Evolutionary conservation across 2,113 vertebrate genomes (phyloP), one percentile per base, ranked within the genome.

Genomic region (Mirounga angustirostris): DNA sequence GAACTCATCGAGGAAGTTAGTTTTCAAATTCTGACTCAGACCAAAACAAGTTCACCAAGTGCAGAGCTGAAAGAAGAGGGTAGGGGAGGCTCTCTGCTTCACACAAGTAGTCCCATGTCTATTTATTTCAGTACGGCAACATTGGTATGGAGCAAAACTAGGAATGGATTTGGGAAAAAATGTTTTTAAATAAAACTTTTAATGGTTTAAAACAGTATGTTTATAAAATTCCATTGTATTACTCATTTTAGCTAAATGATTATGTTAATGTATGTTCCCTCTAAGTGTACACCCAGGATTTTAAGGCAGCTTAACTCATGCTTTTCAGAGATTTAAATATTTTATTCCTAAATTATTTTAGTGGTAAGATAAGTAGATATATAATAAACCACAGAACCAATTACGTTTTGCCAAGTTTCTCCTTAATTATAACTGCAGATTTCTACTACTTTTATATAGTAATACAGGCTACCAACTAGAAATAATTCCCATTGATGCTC

Each of bases 271-370:
- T 33, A 56, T 40, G 24, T 54, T 80, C 10, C 63, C 28, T n/a
- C 12, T 46, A 63, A 9, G 10, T 52, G 21, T 24, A 88, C 58
- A 22, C 13, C 33, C 18, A 26, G 6, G 59, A 12, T 71, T 81
- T 91, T 91, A 91, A 82, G n/a, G 58, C 40, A 54, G 16, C 26
- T 82, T 95, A 59, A 81, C 6, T 76, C n/a, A 54, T 43, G 36
- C 73, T 79, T 54, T 89, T 71, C 30, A 81, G 87, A 93, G 40
- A 90, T 86, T 65, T 80, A 82, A 91, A 76, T 59, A 59, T 59
- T 86, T 90, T 87, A 94, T 88, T 91, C 85, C n/a, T 76, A 83
- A 84, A 87, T 82, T 26, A 56, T 56, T 56, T 71, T 88, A 78
- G 8, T 79, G 65, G 10, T 67, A 15, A 90, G 22, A 33, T 54